phyloP scores from a whole-genome alignment of 1,140 invertebrate genomes.

The Octopus sinensis region DNA sequence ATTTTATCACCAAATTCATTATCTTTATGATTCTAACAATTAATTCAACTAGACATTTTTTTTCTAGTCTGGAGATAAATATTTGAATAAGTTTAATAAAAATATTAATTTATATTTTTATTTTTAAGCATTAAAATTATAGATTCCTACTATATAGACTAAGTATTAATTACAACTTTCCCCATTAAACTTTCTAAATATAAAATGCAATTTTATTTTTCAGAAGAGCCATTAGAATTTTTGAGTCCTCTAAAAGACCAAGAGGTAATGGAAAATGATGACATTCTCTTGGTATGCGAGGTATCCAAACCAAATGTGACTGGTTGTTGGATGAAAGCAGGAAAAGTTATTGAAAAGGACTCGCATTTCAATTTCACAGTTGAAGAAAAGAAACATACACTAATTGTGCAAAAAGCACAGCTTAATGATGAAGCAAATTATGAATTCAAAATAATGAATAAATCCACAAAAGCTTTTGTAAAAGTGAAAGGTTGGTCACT shows the following conservation, averaged over 20 bases:
- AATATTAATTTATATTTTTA: too few relatives aligned
- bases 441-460: constrained; percentile 40
- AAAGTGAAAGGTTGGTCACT: constrained; percentile 40
- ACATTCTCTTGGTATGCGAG: constrained; percentile 47
- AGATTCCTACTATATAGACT: too few relatives aligned
- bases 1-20: too few relatives aligned
- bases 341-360: constrained; percentile 81
- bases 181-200: too few relatives aligned
- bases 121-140: too few relatives aligned
- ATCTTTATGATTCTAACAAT: too few relatives aligned
- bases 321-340: constrained; percentile 87
- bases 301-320: constrained; percentile 71
- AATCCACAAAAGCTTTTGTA: constrained; percentile 38
- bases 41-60: too few relatives aligned
- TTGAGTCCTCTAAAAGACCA: constrained; percentile 40
- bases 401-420: constrained; percentile 77
- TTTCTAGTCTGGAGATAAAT: too few relatives aligned
- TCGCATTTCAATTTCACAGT: constrained; percentile 88
- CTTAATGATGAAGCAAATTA: constrained; percentile 43
- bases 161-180: too few relatives aligned
- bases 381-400: constrained; percentile 69
- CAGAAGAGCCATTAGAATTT: constrained; percentile 46
- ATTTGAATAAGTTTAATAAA: too few relatives aligned
- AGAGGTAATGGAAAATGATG: constrained; percentile 32
- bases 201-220: constrained; percentile 16